These are phyloP conservation scores for Rhaphigaster nebulosa DNA, from an alignment of 2,888 invertebrate genomes.

Conservation along the genomic window DNA sequence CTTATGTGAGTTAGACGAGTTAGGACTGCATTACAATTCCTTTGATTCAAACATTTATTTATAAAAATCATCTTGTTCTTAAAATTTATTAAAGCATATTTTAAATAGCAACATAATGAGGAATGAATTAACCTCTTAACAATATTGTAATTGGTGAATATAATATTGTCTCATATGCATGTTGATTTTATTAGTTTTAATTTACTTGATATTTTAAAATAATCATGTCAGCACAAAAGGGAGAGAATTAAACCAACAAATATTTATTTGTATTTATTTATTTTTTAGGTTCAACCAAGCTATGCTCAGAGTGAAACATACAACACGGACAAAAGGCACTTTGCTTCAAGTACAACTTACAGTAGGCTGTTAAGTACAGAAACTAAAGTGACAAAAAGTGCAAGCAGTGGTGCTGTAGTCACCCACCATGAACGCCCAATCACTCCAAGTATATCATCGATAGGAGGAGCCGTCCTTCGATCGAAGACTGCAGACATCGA, in stretches of 20 bases:
- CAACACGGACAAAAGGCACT: constrained; percentile 50
- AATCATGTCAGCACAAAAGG: neutral
- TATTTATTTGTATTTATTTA: neutral
- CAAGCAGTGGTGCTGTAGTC: constrained; percentile 64
- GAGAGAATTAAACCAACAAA: neutral
- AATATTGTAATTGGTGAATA: neutral
- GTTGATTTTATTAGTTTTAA: neutral
- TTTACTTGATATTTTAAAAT: neutral
- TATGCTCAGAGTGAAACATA: constrained; percentile 56
- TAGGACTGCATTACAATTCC: neutral
- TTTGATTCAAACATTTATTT: neutral
- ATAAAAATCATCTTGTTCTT: neutral
- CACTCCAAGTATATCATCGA: constrained; percentile 72
- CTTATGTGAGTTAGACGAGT: neutral
- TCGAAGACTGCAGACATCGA: constrained; percentile 80
- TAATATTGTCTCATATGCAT: neutral
- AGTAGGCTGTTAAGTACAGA: constrained; percentile 60
- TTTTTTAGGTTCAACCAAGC: constrained; percentile 56
- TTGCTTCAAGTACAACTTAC: constrained; percentile 52
- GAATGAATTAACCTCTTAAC: neutral
- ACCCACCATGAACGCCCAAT: constrained; percentile 61
- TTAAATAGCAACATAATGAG: neutral
- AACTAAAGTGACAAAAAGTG: constrained; percentile 65
- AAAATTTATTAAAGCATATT: neutral
- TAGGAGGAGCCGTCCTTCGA: constrained; percentile 76